A percentile compares a stretch with the other conserved stretches of the same genome.
These are phyloP conservation scores for Neuroscelio doddi DNA, from an alignment of 2,888 invertebrate genomes.

Conservation along the genomic window DNA sequence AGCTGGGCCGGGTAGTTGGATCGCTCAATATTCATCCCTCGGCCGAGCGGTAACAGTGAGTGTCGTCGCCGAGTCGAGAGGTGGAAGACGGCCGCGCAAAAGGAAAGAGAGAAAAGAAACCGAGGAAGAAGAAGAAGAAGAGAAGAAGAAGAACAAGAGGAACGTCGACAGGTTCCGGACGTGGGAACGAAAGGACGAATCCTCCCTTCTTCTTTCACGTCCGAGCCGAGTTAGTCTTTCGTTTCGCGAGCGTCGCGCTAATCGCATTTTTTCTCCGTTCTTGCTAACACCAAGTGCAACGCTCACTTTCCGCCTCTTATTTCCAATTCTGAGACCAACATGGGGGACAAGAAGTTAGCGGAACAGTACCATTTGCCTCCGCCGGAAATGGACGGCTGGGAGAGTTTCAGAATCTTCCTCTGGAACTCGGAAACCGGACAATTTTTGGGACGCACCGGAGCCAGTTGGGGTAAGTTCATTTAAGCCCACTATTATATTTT, in stretches of 20 bases:
- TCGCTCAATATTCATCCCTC: slow-evolving; percentile 72
- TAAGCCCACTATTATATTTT: background rate
- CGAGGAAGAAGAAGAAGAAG: slow-evolving; percentile 23
- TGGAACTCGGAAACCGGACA: slow-evolving; percentile 95
- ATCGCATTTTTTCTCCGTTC: slow-evolving; percentile 21
- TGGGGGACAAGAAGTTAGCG: slow-evolving; percentile 51
- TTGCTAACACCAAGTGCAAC: too few relatives aligned
- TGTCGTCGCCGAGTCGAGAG: slow-evolving; percentile 24
- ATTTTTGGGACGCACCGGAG: slow-evolving; percentile 91
- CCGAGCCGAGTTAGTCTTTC: slow-evolving; percentile 64
- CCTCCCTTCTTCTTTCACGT: slow-evolving; percentile 62
- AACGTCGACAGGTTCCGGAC: slow-evolving; percentile 49
- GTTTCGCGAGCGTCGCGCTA: slow-evolving; percentile 52
- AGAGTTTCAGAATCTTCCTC: slow-evolving; percentile 87
- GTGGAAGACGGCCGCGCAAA: slow-evolving; percentile 40
- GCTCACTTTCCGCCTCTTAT: background rate
- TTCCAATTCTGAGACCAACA: slow-evolving; percentile 13
- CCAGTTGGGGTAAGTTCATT: slow-evolving; percentile 93
- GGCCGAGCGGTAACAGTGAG: slow-evolving; percentile 51
- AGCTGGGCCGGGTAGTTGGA: slow-evolving; percentile 61
- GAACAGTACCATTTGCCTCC: slow-evolving; percentile 84
- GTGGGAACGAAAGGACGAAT: slow-evolving; percentile 58
- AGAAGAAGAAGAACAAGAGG: slow-evolving; percentile 22
- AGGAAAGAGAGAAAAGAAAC: slow-evolving; percentile 31
- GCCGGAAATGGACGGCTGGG: slow-evolving; percentile 88